Conservation (phyloP, 2,113 vertebrate species). For the Hepsetus odoe region DNA sequence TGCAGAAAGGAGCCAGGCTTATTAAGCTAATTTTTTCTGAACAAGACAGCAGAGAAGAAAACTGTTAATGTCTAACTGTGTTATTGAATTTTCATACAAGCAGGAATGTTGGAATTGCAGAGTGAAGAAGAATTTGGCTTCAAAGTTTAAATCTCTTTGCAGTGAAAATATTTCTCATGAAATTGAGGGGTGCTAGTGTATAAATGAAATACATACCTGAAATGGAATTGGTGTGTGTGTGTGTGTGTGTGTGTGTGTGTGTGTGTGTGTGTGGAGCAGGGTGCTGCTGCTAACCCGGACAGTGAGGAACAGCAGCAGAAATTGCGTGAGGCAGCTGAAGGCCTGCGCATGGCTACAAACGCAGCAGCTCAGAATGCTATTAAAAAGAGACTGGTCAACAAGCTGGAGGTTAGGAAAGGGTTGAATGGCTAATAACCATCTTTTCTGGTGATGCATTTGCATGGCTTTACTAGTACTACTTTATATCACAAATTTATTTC, state of each 20-base stretch:
- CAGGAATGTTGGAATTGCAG: no score
- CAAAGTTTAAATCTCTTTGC: neutral
- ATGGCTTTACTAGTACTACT: neutral
- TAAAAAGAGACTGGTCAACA: slow-evolving; percentile 95
- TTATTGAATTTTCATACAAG: no score
- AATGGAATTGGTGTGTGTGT: neutral
- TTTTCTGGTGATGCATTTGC: neutral
- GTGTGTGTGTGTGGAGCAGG: slow-evolving; percentile 69
- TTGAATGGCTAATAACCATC: neutral
- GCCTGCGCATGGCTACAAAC: slow-evolving; percentile 94
- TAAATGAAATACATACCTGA: neutral
- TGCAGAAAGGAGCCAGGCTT: neutral
- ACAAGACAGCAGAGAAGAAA: neutral
- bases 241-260: slow-evolving; percentile 4
- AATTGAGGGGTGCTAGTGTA: neutral
- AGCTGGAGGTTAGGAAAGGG: slow-evolving; percentile 83
- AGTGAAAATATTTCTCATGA: neutral
- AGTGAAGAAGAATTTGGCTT: neutral
- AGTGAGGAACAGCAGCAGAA: slow-evolving; percentile 97
- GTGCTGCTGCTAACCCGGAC: slow-evolving; percentile 95
- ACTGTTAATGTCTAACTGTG: neutral
- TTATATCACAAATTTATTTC: neutral
- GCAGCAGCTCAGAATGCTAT: slow-evolving; percentile 95
- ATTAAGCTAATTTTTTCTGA: neutral
- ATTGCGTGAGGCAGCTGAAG: slow-evolving; percentile 91